Evolutionary conservation across 2,888 invertebrate genomes (phyloP).

Genomic region (Steinernema carpocapsae): DNA sequence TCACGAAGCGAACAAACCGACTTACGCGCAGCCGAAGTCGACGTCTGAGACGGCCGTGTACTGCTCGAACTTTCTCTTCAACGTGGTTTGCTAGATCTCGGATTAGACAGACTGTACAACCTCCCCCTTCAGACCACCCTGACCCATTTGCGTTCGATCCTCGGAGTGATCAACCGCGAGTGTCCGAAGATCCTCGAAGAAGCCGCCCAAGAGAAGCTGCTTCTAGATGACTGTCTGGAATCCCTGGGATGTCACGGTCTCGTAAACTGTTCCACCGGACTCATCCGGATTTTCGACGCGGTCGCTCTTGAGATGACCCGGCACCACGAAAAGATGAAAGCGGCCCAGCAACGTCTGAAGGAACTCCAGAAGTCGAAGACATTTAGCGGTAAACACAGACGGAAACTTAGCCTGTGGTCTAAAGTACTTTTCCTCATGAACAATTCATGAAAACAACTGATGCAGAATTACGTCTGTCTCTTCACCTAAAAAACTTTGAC

Average conservation of each 20-base stretch:
- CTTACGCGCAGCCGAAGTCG: not conserved
- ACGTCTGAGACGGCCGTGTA: not conserved
- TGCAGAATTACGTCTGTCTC: not conserved
- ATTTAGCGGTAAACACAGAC: not conserved
- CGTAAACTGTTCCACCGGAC: conserved; percentile 64
- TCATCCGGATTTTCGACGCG: conserved; percentile 69
- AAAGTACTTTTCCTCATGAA: not conserved
- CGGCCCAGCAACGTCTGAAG: conserved; percentile 66
- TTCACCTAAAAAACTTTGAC: not conserved
- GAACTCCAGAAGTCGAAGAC: conserved; percentile 53
- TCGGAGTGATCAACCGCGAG: conserved; percentile 52
- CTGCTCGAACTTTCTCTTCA: not conserved
- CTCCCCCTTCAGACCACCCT: conserved; percentile 35
- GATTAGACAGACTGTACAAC: not conserved
- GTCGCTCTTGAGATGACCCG: conserved; percentile 69
- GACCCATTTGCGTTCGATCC: conserved; percentile 38
- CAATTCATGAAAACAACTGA: too few species aligned
- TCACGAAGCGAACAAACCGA: conserved; percentile 48
- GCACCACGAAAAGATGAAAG: conserved; percentile 67
- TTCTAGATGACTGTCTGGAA: conserved; percentile 64
- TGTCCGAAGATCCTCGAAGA: conserved; percentile 57
- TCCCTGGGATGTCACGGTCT: conserved; percentile 70
- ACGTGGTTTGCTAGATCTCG: conserved; percentile 1
- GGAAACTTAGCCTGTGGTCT: not conserved
- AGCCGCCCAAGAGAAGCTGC: conserved; percentile 55